Percentiles rank a stretch among this genome's conserved stretches.
Conservation (phyloP, 2,113 vertebrate genomes). For the Stictonetta naevosa region DNA sequence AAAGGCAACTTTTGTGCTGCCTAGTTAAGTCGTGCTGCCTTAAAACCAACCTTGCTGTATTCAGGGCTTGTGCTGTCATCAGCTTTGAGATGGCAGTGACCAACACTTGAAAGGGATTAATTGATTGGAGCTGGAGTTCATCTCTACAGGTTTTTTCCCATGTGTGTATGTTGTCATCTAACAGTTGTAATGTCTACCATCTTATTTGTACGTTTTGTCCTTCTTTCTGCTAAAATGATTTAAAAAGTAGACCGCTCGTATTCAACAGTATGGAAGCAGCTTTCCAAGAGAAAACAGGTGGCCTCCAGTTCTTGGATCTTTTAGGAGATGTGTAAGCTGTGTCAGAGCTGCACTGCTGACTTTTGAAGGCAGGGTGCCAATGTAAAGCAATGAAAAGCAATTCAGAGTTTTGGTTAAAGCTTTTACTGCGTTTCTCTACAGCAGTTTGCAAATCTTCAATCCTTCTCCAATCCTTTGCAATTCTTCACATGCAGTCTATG, state of each 20-base stretch:
- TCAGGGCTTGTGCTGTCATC: background rate
- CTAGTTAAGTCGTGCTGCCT: background rate
- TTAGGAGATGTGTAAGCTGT: background rate
- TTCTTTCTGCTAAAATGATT: constrained; percentile 17
- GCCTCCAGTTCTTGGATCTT: background rate
- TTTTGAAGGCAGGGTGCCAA: background rate
- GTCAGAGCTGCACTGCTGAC: background rate
- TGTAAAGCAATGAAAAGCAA: constrained; percentile 28
- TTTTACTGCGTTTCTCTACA: background rate
- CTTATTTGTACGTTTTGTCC: background rate
- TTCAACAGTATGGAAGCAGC: background rate
- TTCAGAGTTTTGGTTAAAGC: constrained; percentile 15
- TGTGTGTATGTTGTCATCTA: background rate
- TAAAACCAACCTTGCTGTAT: background rate
- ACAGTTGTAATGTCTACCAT: background rate
- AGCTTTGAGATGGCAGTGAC: background rate
- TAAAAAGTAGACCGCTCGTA: background rate
- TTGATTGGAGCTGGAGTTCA: background rate
- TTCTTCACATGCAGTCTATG: background rate
- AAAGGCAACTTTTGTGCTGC: background rate
- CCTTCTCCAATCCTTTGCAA: background rate
- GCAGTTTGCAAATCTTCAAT: background rate
- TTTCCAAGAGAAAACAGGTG: constrained; percentile 19
- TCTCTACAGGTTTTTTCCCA: background rate
- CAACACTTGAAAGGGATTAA: background rate